Evolutionary conservation across 2,113 vertebrate genomes (phyloP).

Genomic region (Vulpes ferrilata): DNA sequence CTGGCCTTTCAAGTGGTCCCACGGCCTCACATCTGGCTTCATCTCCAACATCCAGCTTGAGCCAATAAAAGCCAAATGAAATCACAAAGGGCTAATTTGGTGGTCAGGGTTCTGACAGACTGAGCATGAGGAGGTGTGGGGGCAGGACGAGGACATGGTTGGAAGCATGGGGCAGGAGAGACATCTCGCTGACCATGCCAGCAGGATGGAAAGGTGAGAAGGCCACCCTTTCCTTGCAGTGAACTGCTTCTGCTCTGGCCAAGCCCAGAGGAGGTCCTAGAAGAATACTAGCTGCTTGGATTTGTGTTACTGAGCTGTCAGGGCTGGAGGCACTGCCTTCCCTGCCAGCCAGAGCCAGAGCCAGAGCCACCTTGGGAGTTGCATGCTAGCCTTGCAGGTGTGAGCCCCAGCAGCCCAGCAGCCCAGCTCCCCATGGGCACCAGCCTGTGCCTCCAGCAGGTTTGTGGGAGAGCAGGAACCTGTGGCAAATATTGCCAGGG

Average conservation of each 20-base stretch:
- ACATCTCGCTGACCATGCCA: accelerated
- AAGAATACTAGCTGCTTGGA: not conserved
- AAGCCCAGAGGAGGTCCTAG: not conserved
- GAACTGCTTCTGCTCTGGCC: not conserved
- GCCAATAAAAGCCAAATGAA: slow-evolving; percentile 87
- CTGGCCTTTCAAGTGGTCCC: slow-evolving; percentile 89
- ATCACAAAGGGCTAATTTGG: slow-evolving; percentile 77
- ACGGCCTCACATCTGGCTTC: slow-evolving; percentile 89
- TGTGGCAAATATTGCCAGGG: accelerated
- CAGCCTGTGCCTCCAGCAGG: not conserved
- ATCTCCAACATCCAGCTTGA: slow-evolving; percentile 85
- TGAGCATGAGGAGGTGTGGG: not conserved
- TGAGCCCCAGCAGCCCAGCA: too few species aligned
- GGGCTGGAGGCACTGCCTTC: not conserved
- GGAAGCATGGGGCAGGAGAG: not conserved
- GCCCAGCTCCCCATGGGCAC: not conserved
- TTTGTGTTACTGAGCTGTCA: not conserved
- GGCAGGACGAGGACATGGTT: not conserved
- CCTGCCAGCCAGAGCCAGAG: not conserved
- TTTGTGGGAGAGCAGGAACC: not conserved
- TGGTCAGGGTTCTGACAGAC: slow-evolving; percentile 62
- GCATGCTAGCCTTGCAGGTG: not conserved
- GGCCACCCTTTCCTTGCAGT: accelerated
- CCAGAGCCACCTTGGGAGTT: not conserved
- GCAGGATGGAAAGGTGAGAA: not conserved